Base-by-base conservation (phyloP, 2,113 vertebrate genomes). In the Myotis davidii region DNA sequence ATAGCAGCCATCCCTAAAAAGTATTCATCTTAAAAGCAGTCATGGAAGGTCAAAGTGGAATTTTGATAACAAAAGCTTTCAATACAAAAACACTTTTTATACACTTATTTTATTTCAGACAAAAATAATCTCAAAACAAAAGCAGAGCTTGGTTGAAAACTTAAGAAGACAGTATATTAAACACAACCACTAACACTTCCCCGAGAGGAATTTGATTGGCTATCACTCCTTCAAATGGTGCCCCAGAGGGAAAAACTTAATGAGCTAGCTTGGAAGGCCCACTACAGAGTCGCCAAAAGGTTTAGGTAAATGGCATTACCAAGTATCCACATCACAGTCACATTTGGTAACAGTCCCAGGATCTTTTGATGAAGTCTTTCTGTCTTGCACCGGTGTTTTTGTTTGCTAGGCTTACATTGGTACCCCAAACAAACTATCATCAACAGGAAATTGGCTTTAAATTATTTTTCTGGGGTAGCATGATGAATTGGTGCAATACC, bases 21-120 rank as follows among this genome's bases (percentile, higher is more conserved):
- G 48, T 52, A 78, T 65, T 70, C 7, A 69, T 85, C 61, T 96
- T 85, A 76, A 78, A 95, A 94, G 78, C 23, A 95, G 87, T 87
- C 32, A 29, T 32, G 84, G 87, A 42, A 92, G 52, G 64, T 52
- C 65, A 72, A 85, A 64, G 86, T 88, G 39, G 85, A 95, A 92
- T 85, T 73, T 88, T 65, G 65, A 42, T 72, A 92, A 97, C 77
- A 94, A 94, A 95, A 78, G 42, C n/a, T 97, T 94, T 92, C 48
- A 56, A 50, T 96, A 91, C 69, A 54, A 94, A 97, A 90, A 82
- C 52, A 52, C 32, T 78, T 78, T 96, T 82, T 81, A 76, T 81
- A 85, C 67, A 92, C 20, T 94, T 90, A 72, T 21, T 93, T 95
- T 86, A 95, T 89, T 97, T 65, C 95, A 95, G 95, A 97, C 48